phyloP scores from a whole-genome alignment of 2,888 invertebrate species.

The Cataglyphis cursor region DNA sequence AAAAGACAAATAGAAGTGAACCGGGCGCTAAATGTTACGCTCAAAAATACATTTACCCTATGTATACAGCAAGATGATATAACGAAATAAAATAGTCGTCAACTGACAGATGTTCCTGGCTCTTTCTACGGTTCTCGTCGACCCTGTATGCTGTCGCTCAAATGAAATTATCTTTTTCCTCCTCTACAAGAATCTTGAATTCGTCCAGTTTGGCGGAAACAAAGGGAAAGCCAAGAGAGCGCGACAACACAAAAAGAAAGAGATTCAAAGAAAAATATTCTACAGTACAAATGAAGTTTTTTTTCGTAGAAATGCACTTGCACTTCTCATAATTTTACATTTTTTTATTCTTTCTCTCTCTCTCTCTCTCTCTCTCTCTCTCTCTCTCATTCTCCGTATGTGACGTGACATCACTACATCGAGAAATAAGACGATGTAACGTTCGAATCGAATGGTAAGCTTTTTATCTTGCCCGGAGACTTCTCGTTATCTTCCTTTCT shows the following conservation, averaged over 20 bases:
- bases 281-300: conserved; percentile 6
- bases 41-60: background rate
- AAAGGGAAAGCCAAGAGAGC: background rate
- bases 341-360: no score
- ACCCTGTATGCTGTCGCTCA: background rate
- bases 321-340: conserved; percentile 12
- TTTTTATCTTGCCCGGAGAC: conserved; percentile 55
- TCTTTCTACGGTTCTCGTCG: background rate
- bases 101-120: background rate
- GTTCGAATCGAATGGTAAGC: conserved; percentile 43
- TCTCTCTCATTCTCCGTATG: background rate
- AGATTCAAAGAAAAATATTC: conserved; percentile 45
- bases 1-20: conserved; percentile 6
- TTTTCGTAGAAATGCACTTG: conserved; percentile 22
- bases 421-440: conserved; percentile 42
- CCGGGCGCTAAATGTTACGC: background rate
- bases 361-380: background rate
- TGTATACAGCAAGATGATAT: background rate
- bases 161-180: conserved; percentile 24
- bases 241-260: conserved; percentile 14
- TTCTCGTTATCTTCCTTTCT: conserved; percentile 65
- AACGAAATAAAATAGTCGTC: background rate
- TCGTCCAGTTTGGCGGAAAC: conserved; percentile 6
- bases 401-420: background rate
- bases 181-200: background rate